Evolutionary conservation across 2,888 invertebrate species (phyloP), one percentile per base, ranked within the genome.

Genomic region (Iphiclides podalirius): DNA sequence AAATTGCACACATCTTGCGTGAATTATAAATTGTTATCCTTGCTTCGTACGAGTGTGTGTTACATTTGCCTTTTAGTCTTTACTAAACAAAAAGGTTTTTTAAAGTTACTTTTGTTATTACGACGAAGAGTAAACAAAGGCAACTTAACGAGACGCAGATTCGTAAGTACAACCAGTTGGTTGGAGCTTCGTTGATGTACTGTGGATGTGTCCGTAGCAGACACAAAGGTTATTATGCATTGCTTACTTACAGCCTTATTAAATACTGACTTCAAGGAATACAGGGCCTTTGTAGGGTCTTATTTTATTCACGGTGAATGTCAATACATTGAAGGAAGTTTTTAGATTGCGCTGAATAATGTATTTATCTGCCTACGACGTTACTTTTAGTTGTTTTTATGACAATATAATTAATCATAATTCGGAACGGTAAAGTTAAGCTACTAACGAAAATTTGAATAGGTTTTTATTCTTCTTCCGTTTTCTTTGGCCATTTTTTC

Each of bases 251-350:
- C 13, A 40, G 40, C 36, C 11, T 31, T 51, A 51, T 51, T 51
- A 51, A 51, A 46, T 51, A 51, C 50, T 41, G 15, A 37, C 50
- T 51, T 51, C 50, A 51, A 51, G 50, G 50, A 46, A 40, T 41
- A 50, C 50, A 15, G 40, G 45, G 45, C 41, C 50, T 51, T 35
- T 36, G 50, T 51, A 37, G 44, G 50, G 36, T 37, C 40, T 45
- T 23, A 40, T 11, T 45, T 40, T 23, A 35, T 47, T 47, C 45
- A 41, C 20, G 45, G 45, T 31, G 41, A 46, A 45, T 45, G 50
- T 31, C 36, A 36, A 37, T 41, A 13, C 36, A 23, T 45, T 41
- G n/a, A 23, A 45, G 45, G 50, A 51, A 51, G 50, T 41, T 45
- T 51, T 45, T 20, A 12, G 16, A 26, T 28, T 28, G 12, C 13